A percentile compares a stretch with the other conserved stretches of the same genome.
phyloP scores from a whole-genome alignment of 1,140 invertebrate species.

The Bursaphelenchus mucronatus region DNA sequence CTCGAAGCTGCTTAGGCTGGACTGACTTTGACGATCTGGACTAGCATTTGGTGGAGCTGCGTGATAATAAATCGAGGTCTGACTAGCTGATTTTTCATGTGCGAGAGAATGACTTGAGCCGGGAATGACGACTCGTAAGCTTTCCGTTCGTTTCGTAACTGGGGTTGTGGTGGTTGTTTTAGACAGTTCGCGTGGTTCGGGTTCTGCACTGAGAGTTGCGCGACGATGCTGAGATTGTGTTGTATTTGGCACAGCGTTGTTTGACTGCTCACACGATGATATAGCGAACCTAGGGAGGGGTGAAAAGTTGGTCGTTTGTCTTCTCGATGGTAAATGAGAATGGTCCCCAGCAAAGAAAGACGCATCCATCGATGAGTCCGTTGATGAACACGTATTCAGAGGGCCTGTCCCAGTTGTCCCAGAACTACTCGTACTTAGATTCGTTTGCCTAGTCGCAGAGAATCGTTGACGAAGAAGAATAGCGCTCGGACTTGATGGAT shows the following conservation, averaged over 20 bases:
- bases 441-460: slow-evolving; percentile 56
- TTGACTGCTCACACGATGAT: slow-evolving; percentile 37
- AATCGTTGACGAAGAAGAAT: slow-evolving; percentile 55
- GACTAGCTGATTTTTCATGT: slow-evolving; percentile 4
- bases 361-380: slow-evolving; percentile 58
- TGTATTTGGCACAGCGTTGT: background rate
- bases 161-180: background rate
- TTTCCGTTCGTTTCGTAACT: slow-evolving; percentile 19
- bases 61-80: slow-evolving; percentile 17
- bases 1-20: background rate
- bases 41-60: slow-evolving; percentile 9
- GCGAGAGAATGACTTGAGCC: background rate
- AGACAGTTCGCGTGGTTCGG: background rate
- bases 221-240: slow-evolving; percentile 9
- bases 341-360: slow-evolving; percentile 26
- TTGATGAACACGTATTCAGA: slow-evolving; percentile 54
- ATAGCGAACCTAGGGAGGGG: slow-evolving; percentile 53
- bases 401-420: slow-evolving; percentile 51
- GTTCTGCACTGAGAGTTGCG: slow-evolving; percentile 16
- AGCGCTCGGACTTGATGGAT: slow-evolving; percentile 35
- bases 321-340: slow-evolving; percentile 13
- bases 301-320: slow-evolving; percentile 28
- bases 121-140: slow-evolving; percentile 13
- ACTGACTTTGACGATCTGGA: slow-evolving; percentile 4
- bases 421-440: slow-evolving; percentile 54